A percentile compares a stretch with the other conserved stretches of the same genome.
phyloP scores from a whole-genome alignment of 2,113 vertebrate genomes.

The Leptosomus discolor region DNA sequence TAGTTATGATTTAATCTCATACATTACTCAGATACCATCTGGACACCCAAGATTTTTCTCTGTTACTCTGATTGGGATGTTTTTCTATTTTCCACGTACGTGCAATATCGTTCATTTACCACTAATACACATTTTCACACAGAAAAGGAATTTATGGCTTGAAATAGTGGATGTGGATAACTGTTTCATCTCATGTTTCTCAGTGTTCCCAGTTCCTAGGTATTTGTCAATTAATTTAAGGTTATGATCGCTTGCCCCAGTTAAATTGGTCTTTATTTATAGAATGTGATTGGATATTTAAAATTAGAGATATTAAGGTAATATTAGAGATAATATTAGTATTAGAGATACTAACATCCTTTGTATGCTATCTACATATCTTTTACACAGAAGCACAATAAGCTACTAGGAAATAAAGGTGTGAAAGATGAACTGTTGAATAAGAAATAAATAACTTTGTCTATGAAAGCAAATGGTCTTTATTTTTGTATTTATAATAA shows the following conservation, averaged over 20 bases:
- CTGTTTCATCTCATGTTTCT: not conserved
- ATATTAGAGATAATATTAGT: not conserved
- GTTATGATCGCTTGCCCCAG: not conserved
- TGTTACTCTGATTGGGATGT: not conserved
- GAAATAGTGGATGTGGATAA: not conserved
- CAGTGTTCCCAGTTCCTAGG: not conserved
- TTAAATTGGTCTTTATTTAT: not conserved
- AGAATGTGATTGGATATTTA: not conserved
- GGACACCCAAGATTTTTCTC: not conserved
- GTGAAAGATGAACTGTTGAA: not conserved
- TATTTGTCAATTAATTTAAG: not conserved
- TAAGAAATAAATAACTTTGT: not conserved
- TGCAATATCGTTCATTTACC: not conserved
- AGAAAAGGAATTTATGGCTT: not conserved
- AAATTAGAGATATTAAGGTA: not conserved
- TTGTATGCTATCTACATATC: not conserved
- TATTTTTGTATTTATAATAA: not conserved
- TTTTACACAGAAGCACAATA: not conserved
- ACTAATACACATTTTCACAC: not conserved
- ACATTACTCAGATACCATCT: not conserved
- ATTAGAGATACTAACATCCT: not conserved
- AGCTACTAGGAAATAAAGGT: not conserved
- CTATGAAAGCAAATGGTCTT: not conserved
- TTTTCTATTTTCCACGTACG: not conserved
- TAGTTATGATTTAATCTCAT: not conserved